Evolutionary conservation across 2,797 vertebrate species (phyloP).

Genomic region (Macropus fuliginosus): DNA sequence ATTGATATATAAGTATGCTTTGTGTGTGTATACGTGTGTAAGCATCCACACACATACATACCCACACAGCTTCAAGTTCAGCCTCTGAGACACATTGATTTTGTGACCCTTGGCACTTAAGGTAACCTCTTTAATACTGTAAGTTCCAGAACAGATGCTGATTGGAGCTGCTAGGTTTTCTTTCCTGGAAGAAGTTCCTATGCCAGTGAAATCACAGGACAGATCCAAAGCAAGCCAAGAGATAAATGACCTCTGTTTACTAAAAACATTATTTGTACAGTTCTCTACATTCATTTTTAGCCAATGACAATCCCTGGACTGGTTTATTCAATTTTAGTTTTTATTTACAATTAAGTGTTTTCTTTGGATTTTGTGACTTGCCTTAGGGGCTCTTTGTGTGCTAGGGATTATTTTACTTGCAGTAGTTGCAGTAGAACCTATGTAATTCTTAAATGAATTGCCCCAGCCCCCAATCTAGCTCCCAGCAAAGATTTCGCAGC

Average conservation of each 20-base stretch:
- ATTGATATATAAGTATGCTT: no score
- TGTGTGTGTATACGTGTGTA: no score
- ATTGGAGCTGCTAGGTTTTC: background rate
- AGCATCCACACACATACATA: background rate
- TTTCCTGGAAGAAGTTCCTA: background rate
- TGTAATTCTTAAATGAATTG: background rate
- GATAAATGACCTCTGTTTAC: background rate
- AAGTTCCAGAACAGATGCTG: background rate
- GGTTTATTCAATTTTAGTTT: background rate
- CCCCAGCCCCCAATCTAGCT: constrained; percentile 32
- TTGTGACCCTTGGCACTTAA: background rate
- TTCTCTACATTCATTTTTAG: background rate
- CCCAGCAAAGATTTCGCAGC: constrained; percentile 15
- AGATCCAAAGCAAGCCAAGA: background rate
- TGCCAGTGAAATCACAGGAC: background rate
- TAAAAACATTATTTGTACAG: background rate
- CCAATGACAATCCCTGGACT: background rate
- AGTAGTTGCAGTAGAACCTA: constrained; percentile 28
- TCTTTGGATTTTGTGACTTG: constrained; percentile 51
- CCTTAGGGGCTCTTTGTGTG: constrained; percentile 54
- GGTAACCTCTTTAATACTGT: background rate
- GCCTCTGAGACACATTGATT: background rate
- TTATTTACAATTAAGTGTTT: constrained; percentile 57
- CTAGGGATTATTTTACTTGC: background rate
- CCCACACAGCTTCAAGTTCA: background rate